These are phyloP conservation scores for Limnephilus auricula DNA, from an alignment of 2,888 invertebrate genomes.

Conservation along the genomic window DNA sequence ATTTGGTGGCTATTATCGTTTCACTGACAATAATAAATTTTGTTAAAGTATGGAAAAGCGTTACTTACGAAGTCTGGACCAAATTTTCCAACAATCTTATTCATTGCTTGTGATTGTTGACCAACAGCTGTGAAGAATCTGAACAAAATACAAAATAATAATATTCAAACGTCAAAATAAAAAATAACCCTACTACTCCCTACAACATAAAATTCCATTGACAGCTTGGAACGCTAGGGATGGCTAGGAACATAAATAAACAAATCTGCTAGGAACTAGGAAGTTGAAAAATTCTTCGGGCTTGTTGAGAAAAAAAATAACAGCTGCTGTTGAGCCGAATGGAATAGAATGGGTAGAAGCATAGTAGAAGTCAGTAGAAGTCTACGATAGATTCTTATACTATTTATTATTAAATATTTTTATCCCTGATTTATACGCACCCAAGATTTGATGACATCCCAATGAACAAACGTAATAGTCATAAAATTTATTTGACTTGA, in stretches of 20 bases:
- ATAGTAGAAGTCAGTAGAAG: neutral
- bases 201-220: neutral
- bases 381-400: neutral
- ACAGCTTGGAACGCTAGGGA: neutral
- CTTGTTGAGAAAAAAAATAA: neutral
- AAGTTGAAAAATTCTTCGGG: neutral
- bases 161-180: slow-evolving; percentile 44
- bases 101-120: slow-evolving; percentile 5
- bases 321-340: neutral
- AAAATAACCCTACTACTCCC: too few species aligned
- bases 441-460: slow-evolving; percentile 10
- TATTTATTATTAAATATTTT: neutral
- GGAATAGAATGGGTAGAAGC: neutral
- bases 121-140: slow-evolving; percentile 38
- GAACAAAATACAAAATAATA: neutral
- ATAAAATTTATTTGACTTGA: too few species aligned
- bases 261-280: neutral
- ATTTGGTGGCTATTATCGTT: neutral
- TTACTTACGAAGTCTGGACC: slow-evolving; percentile 43
- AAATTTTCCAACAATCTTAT: slow-evolving; percentile 35
- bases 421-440: slow-evolving; percentile 16
- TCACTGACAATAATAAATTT: neutral
- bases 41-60: neutral
- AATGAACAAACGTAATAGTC: neutral
- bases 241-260: too few species aligned